phyloP scores from a whole-genome alignment of 2,797 vertebrate species.

The Bufotes viridis region DNA sequence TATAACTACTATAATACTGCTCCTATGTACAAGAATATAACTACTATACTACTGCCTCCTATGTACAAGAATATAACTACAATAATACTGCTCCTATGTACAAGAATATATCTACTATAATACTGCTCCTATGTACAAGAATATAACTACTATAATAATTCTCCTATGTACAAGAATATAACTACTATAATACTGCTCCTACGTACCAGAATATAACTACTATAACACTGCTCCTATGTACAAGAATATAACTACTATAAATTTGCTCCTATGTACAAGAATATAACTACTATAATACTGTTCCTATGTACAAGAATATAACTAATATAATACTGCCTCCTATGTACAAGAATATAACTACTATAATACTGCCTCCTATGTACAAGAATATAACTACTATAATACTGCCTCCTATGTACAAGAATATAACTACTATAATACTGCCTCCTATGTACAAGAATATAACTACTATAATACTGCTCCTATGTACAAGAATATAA shows the following conservation, averaged over 20 bases:
- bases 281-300: too few relatives aligned
- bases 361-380: background rate
- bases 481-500: conserved; percentile 8
- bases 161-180: conserved; percentile 15
- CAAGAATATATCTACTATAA: conserved; percentile 14
- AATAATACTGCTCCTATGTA: conserved; percentile 4
- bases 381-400: background rate
- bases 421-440: conserved; percentile 17
- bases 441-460: conserved; percentile 6
- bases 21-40: conserved; percentile 15
- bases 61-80: conserved; percentile 24
- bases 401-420: background rate
- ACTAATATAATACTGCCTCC: too few relatives aligned
- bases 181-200: conserved; percentile 18
- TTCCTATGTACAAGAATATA: too few relatives aligned
- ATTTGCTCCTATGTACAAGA: background rate
- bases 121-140: conserved; percentile 9
- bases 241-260: conserved; percentile 20
- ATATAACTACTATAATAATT: conserved; percentile 22
- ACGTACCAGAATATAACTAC: conserved; percentile 16
- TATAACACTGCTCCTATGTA: conserved; percentile 1
- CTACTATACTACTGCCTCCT: conserved; percentile 19
- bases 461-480: conserved; percentile 25
- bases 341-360: background rate
- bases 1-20: conserved; percentile 31